phyloP scores from a whole-genome alignment of 23 tunicate genomes.

The Ascidia mentula region DNA sequence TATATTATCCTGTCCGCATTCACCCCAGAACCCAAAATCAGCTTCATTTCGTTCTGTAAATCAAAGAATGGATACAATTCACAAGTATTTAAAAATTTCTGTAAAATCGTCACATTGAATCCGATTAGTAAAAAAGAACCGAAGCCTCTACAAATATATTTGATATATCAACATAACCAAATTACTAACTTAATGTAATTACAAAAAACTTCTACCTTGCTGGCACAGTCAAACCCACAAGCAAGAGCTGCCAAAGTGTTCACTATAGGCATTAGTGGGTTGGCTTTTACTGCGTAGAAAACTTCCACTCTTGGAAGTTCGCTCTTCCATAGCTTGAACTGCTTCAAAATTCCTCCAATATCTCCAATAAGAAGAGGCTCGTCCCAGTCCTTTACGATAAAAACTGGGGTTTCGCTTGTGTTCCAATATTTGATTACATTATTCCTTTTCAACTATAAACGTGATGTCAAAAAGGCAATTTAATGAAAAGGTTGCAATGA shows the following conservation, averaged over 20 bases:
- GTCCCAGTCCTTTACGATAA: conserved; percentile 13
- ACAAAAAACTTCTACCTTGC: background rate
- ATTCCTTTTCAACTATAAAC: too few relatives aligned
- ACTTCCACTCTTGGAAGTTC: background rate
- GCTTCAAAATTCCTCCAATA: background rate
- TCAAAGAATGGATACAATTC: too few relatives aligned
- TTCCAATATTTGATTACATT: too few relatives aligned
- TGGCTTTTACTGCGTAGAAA: background rate
- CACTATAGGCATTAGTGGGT: background rate
- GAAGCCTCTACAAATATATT: too few relatives aligned
- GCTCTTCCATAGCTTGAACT: background rate
- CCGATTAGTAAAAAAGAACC: too few relatives aligned
- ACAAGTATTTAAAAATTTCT: too few relatives aligned
- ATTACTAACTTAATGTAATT: too few relatives aligned
- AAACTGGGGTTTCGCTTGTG: too few relatives aligned
- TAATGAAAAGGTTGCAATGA: too few relatives aligned
- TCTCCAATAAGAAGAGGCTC: conserved; percentile 5
- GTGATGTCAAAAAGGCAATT: too few relatives aligned
- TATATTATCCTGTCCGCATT: background rate
- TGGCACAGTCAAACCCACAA: background rate
- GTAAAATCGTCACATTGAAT: too few relatives aligned
- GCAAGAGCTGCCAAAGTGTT: background rate
- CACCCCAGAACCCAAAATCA: conserved; percentile 6
- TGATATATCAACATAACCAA: too few relatives aligned
- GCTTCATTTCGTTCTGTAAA: background rate